Conservation (phyloP, 2,888 invertebrate species). For the Doris montereyensis region DNA sequence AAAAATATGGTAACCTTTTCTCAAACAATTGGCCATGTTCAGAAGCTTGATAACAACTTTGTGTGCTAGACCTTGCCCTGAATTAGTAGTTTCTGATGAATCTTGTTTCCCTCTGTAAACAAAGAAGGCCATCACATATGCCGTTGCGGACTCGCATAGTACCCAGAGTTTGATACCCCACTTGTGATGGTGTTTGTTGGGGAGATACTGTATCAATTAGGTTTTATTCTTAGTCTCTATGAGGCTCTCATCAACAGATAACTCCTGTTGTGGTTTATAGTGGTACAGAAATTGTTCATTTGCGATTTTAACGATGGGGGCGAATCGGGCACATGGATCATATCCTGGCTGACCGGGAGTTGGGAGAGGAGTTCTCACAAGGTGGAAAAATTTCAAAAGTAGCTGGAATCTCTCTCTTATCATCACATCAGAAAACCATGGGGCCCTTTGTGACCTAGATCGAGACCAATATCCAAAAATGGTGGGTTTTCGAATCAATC, state of each 20-base stretch:
- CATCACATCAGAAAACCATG: not conserved
- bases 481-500: not conserved
- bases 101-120: not conserved
- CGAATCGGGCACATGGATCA: not conserved
- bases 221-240: not conserved
- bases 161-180: not conserved
- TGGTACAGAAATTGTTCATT: not conserved
- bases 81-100: no score
- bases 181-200: not conserved
- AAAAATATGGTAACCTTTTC: no score
- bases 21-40: no score
- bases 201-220: not conserved
- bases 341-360: conserved; percentile 1
- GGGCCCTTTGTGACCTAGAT: not conserved
- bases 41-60: no score
- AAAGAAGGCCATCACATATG: not conserved
- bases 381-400: not conserved
- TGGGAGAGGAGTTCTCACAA: not conserved
- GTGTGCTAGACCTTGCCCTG: no score
- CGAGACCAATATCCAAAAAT: not conserved
- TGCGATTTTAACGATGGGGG: not conserved
- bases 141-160: not conserved
- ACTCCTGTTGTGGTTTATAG: not conserved
- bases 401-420: not conserved
- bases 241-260: not conserved